Conservation (phyloP, 2,797 vertebrate genomes). For the Hippoglossus hippoglossus region DNA sequence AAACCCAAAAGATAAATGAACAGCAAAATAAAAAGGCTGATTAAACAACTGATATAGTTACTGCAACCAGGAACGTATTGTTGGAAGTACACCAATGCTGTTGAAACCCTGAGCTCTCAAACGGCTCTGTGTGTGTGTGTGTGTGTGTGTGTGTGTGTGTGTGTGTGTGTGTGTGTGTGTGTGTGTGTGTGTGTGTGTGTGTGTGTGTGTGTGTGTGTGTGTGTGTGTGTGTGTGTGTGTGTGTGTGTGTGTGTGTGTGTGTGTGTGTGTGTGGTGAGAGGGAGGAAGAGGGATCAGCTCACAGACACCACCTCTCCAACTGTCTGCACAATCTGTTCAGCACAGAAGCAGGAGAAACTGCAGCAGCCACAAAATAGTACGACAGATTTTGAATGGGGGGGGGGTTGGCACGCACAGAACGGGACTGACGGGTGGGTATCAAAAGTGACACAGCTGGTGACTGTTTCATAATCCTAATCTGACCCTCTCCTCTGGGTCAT, state of each 20-base stretch:
- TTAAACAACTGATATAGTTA: not conserved
- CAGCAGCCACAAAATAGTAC: slow-evolving; percentile 22
- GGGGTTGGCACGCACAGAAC: slow-evolving; percentile 41
- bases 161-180: no score
- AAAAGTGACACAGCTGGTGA: slow-evolving; percentile 78
- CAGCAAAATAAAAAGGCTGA: not conserved
- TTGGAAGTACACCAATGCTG: no score
- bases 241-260: not conserved
- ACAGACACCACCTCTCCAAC: slow-evolving; percentile 56
- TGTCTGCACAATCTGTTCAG: slow-evolving; percentile 72
- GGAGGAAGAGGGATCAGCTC: slow-evolving; percentile 36
- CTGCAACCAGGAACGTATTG: not conserved
- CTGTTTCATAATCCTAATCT: slow-evolving; percentile 77
- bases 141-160: not conserved
- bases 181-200: no score
- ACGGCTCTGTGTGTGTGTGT: slow-evolving; percentile 18
- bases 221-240: no score
- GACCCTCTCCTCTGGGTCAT: slow-evolving; percentile 39
- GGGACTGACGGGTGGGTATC: slow-evolving; percentile 53
- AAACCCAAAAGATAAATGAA: not conserved
- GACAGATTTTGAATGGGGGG: slow-evolving; percentile 49
- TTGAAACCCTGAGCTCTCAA: no score
- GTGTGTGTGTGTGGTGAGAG: slow-evolving; percentile 19
- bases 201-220: no score
- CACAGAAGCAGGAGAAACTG: slow-evolving; percentile 41